Evolutionary conservation across 1,140 invertebrate species (phyloP).

Genomic region (Acromyrmex heyeri): DNA sequence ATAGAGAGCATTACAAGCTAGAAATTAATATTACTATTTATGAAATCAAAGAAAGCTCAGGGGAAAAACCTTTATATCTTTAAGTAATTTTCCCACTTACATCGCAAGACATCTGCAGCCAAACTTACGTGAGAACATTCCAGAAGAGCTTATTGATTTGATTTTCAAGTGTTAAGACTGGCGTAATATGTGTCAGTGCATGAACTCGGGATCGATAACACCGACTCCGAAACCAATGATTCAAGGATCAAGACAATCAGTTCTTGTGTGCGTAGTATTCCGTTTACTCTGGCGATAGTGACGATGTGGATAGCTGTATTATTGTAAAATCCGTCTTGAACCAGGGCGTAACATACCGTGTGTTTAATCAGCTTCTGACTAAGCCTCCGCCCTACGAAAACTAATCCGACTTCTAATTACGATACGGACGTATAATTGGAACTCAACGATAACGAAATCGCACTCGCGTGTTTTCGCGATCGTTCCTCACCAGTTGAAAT

Average conservation of each 20-base stretch:
- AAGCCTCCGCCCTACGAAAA: neutral
- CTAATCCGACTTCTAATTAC: neutral
- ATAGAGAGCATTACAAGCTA: no score
- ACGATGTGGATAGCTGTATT: neutral
- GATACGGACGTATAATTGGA: neutral
- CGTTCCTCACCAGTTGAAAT: neutral
- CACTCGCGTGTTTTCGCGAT: neutral
- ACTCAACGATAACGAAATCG: neutral
- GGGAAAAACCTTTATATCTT: neutral
- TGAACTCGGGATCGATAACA: conserved; percentile 36
- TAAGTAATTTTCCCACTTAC: neutral
- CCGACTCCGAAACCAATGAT: conserved; percentile 16
- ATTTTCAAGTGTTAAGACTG: neutral
- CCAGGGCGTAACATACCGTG: no score
- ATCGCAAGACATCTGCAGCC: neutral
- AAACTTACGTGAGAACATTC: neutral
- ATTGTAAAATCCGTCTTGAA: conserved; percentile 27
- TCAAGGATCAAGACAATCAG: conserved; percentile 36
- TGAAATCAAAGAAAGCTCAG: neutral
- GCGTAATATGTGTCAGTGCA: conserved; percentile 3
- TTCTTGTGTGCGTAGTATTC: conserved; percentile 7
- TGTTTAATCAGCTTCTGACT: neutral
- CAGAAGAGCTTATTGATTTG: neutral
- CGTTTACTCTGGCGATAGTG: neutral
- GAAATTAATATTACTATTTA: no score